These are phyloP conservation scores for Chloromyia formosa DNA, from an alignment of 2,888 invertebrate species.

Conservation along the genomic window DNA sequence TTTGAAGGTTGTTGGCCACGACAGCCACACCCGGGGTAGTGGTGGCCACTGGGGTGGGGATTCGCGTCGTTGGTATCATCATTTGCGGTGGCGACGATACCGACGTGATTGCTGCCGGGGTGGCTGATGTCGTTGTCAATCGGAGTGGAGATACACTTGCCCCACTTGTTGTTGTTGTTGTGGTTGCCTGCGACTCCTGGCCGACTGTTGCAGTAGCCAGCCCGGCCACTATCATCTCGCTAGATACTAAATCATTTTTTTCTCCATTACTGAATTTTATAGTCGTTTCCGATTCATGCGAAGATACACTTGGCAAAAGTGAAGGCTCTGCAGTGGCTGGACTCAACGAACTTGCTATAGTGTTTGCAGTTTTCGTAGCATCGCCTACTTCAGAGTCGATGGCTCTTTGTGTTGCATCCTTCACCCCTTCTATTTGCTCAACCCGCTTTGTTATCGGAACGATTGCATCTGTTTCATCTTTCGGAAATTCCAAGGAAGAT, in stretches of 20 bases:
- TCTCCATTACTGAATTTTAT: constrained; percentile 57
- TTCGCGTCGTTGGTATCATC: constrained; percentile 7
- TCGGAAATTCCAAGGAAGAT: background rate
- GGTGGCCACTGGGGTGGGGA: background rate
- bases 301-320: constrained; percentile 21
- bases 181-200: background rate
- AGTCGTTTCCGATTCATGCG: constrained; percentile 7
- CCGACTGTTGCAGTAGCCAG: background rate
- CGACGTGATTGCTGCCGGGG: background rate
- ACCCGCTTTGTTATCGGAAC: background rate
- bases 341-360: background rate
- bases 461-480: background rate
- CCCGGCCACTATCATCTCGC: background rate
- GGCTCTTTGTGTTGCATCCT: background rate
- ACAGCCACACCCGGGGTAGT: background rate
- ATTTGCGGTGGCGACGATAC: background rate
- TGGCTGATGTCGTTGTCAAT: background rate
- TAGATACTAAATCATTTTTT: constrained; percentile 51
- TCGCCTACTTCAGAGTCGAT: constrained; percentile 16
- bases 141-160: constrained; percentile 5
- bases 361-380: background rate
- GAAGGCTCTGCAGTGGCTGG: constrained; percentile 5
- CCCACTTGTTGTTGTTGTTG: constrained; percentile 14
- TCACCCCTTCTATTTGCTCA: background rate
- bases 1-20: background rate